phyloP scores from a whole-genome alignment of 2,797 vertebrate genomes.

The Liasis olivaceus region DNA sequence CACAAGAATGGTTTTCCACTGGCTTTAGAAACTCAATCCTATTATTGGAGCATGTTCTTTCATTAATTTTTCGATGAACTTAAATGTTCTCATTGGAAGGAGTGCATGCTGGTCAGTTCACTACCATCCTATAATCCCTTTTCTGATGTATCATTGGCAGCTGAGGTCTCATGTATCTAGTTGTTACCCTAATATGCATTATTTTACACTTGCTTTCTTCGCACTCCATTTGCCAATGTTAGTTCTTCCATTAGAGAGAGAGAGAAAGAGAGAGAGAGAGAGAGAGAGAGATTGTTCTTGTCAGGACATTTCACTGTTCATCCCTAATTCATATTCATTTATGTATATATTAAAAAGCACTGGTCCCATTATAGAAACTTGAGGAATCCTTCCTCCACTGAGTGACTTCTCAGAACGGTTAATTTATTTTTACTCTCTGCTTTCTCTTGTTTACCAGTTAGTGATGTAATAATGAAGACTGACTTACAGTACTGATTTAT shows the following conservation, averaged over 20 bases:
- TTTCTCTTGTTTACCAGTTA: background rate
- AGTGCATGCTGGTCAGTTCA: background rate
- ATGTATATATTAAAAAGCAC: background rate
- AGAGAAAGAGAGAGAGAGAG: background rate
- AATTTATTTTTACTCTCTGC: background rate
- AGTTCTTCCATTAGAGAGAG: background rate
- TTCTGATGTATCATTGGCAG: background rate
- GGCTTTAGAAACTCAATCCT: background rate
- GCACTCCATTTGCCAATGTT: background rate
- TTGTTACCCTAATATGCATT: background rate
- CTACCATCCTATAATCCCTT: background rate
- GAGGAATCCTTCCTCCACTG: background rate
- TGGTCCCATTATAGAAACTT: background rate
- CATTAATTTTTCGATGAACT: background rate
- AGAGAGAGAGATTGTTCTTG: too few relatives aligned
- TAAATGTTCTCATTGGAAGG: background rate
- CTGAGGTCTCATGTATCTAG: background rate
- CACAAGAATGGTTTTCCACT: background rate
- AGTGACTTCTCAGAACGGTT: background rate
- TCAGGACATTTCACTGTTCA: background rate
- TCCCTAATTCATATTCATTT: background rate
- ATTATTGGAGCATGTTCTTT: background rate
- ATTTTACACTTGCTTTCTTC: background rate
- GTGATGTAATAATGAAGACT: background rate
- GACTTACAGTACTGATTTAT: background rate